Percentiles rank a stretch among this genome's conserved stretches.
These are phyloP conservation scores for Drosophila tani DNA, from an alignment of 1,140 invertebrate species.

Conservation along the genomic window DNA sequence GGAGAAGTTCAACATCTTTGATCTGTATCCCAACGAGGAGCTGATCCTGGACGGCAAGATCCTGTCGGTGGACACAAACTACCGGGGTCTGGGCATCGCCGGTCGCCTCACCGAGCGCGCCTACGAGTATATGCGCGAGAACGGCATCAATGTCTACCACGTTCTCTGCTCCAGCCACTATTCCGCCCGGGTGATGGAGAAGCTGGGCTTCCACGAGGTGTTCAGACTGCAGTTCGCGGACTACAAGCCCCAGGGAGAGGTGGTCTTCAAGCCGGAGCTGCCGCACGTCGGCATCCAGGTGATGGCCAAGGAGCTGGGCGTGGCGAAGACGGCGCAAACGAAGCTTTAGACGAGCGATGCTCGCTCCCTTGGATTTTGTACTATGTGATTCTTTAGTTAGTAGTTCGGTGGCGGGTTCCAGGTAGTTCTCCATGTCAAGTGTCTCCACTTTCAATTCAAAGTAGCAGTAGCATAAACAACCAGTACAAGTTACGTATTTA, in stretches of 20 bases:
- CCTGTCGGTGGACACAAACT: conserved; percentile 87
- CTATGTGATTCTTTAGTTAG: conserved; percentile 80
- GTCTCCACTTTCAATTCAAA: conserved; percentile 51
- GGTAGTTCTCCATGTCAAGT: conserved; percentile 45
- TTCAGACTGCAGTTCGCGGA: conserved; percentile 88
- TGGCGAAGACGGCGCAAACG: conserved; percentile 24
- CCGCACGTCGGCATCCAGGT: conserved; percentile 87
- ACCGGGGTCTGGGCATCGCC: conserved; percentile 88
- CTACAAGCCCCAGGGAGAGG: conserved; percentile 87
- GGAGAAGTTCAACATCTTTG: conserved; percentile 86
- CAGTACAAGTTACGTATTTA: conserved; percentile 67
- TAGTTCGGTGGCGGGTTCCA: conserved; percentile 74
- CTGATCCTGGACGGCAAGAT: conserved; percentile 87
- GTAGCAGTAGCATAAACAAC: conserved; percentile 39
- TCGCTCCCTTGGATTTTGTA: conserved; percentile 48
- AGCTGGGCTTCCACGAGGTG: conserved; percentile 88
- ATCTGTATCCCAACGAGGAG: conserved; percentile 86
- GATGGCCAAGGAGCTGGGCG: conserved; percentile 85
- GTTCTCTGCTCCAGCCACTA: conserved; percentile 89
- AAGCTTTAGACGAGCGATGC: conserved; percentile 25
- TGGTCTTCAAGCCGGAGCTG: conserved; percentile 86
- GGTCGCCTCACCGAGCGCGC: conserved; percentile 87
- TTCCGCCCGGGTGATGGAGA: conserved; percentile 89
- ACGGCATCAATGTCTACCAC: conserved; percentile 75
- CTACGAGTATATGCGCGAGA: conserved; percentile 79